Percentiles rank a stretch among this genome's conserved stretches.
These are phyloP conservation scores for Rhinoderma darwinii DNA, from an alignment of 2,113 vertebrate species.

Conservation along the genomic window DNA sequence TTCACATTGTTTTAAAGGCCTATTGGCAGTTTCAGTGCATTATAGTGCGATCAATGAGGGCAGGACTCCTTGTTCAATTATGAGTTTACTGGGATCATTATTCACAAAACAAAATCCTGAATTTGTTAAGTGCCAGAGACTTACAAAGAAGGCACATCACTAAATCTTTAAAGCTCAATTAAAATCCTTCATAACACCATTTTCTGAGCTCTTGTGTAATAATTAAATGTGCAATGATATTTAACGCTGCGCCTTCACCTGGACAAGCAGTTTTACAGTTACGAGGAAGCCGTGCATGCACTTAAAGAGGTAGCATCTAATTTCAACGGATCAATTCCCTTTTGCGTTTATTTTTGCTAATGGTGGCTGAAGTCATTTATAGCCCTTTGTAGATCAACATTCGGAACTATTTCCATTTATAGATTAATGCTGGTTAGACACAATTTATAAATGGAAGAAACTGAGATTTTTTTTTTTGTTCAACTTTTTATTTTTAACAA, in stretches of 20 bases:
- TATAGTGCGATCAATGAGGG: constrained; percentile 53
- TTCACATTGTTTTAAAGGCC: constrained; percentile 23
- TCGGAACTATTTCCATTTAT: not conserved
- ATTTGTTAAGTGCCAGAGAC: constrained; percentile 50
- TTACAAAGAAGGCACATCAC: constrained; percentile 44
- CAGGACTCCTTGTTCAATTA: constrained; percentile 55
- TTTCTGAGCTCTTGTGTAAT: constrained; percentile 55
- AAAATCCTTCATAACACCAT: constrained; percentile 45
- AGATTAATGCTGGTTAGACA: too few species aligned
- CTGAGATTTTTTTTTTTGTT: not conserved
- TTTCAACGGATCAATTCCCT: not conserved
- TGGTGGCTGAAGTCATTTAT: not conserved
- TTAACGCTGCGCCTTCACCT: constrained; percentile 47
- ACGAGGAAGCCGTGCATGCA: not conserved
- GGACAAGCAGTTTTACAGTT: constrained; percentile 29
- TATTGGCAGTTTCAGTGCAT: constrained; percentile 53
- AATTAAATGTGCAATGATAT: constrained; percentile 60
- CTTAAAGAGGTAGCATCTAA: constrained; percentile 30
- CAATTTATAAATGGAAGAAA: not conserved
- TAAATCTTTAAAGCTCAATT: constrained; percentile 58
- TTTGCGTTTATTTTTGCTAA: not conserved
- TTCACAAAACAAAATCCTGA: constrained; percentile 47
- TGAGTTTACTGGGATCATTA: constrained; percentile 56
- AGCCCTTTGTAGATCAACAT: not conserved
- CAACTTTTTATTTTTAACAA: too few species aligned